Evolutionary conservation across 2,888 invertebrate species (phyloP), one percentile per base, ranked within the genome.

Genomic region (Cetonia aurata): DNA sequence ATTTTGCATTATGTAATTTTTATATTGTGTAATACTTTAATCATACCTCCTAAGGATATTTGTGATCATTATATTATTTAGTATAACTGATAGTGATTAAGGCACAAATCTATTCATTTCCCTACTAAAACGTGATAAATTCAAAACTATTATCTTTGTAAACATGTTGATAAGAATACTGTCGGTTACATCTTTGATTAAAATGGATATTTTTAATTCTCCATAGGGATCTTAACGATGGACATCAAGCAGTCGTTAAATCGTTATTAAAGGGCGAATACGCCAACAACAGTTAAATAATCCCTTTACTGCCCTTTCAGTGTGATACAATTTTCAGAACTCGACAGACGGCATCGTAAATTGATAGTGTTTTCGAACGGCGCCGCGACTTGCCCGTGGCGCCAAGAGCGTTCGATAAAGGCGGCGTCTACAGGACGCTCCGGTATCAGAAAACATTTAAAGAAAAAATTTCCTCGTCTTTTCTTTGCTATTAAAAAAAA

Each of bases 391-490:
- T 77, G 78, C 75, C 76, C 69, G 74, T 77, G 80, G 79, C 81
- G 79, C 80, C 80, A 78, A 75, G 77, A 79, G 79, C 80, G 75
- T 74, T 72, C 74, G 70, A 76, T 78, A 79, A 72, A 77, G 82
- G 81, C 82, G 82, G 78, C 81, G 80, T 77, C 81, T 80, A 80
- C 81, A 76, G 76, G 75, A 73, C 77, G 78, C 71, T 73, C 75
- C 77, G 77, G 73, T 73, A 74, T 72, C 71, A 76, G 76, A 75
- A 75, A 75, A 67, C 76, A 76, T 75, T 73, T 70, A 67, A 67
- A 65, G 53, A 46, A 67, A 37, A 71, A 67, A 46, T 48, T 50
- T 65, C 50, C 6, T 50, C 19, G 50, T 17, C 17, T 65, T 50
- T 65, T 65, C 37, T 37, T 50, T 15, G 52, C 52, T 17, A 41